These are phyloP conservation scores for Acipenser ruthenus DNA, from an alignment of 2,797 vertebrate species.

Conservation along the genomic window DNA sequence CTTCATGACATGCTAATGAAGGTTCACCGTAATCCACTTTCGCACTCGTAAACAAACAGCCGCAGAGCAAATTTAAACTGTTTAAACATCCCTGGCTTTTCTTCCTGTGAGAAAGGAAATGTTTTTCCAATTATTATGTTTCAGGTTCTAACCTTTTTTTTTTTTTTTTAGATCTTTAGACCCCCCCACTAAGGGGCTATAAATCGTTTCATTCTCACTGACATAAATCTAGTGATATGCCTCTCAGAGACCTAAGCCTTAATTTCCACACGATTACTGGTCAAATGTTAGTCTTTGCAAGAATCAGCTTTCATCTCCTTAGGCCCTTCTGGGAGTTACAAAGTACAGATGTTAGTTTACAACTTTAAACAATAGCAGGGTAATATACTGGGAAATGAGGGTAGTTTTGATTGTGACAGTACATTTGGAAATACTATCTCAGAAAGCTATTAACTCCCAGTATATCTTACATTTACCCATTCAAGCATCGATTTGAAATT, in stretches of 20 bases:
- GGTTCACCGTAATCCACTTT: slow-evolving; percentile 27
- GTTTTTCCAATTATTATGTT: neutral
- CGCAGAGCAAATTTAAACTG: neutral
- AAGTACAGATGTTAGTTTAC: neutral
- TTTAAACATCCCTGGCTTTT: neutral
- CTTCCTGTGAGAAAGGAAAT: neutral
- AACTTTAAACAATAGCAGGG: slow-evolving; percentile 2
- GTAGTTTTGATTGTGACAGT: slow-evolving; percentile 12
- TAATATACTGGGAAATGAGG: slow-evolving; percentile 3
- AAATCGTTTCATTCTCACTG: neutral
- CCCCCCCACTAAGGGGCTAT: neutral
- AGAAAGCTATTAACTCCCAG: slow-evolving; percentile 12
- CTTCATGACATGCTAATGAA: slow-evolving; percentile 40
- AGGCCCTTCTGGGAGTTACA: neutral
- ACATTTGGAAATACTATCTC: slow-evolving; percentile 10
- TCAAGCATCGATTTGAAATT: slow-evolving; percentile 11
- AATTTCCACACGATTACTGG: neutral
- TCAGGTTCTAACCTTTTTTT: neutral
- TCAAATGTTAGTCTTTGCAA: neutral
- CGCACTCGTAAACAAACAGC: slow-evolving; percentile 19
- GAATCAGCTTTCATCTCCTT: neutral
- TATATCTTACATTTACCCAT: neutral
- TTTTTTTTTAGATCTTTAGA: neutral
- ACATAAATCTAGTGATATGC: neutral
- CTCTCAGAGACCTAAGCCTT: neutral